Percentiles rank a stretch among this genome's conserved stretches.
These are phyloP conservation scores for Ennomos fuscantarius DNA, from an alignment of 2,888 invertebrate genomes.

Conservation along the genomic window DNA sequence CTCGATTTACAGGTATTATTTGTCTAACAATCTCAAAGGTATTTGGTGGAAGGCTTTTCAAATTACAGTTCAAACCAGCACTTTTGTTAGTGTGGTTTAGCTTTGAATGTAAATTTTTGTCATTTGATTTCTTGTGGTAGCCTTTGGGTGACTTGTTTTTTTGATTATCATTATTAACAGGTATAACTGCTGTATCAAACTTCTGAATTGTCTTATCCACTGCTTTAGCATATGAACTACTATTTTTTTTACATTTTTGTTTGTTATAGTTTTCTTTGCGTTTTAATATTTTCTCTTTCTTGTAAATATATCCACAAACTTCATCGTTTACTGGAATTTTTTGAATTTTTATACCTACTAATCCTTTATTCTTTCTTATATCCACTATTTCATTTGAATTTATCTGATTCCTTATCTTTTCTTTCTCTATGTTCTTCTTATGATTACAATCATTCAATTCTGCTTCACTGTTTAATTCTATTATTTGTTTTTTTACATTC, in stretches of 20 bases:
- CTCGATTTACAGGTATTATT: neutral
- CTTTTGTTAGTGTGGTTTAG: neutral
- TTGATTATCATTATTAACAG: neutral
- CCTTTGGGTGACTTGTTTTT: neutral
- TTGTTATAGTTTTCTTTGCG: neutral
- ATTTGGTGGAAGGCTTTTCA: slow-evolving; percentile 1
- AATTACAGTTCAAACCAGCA: slow-evolving; percentile 1
- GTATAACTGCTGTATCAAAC: neutral
- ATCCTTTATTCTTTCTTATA: slow-evolving; percentile 55
- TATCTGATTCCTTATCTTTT: slow-evolving; percentile 35
- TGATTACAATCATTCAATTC: slow-evolving; percentile 4
- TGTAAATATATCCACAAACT: neutral
- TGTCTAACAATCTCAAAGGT: neutral
- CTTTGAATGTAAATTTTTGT: neutral
- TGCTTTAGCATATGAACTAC: neutral
- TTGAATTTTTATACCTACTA: slow-evolving; percentile 55
- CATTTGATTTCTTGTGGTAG: neutral
- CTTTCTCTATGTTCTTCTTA: slow-evolving; percentile 34
- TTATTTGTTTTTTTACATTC: too few species aligned
- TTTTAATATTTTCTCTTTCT: neutral
- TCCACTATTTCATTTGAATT: slow-evolving; percentile 47
- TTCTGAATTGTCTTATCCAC: slow-evolving; percentile 2
- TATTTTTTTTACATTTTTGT: neutral
- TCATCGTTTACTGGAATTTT: slow-evolving; percentile 16
- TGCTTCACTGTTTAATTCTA: neutral